These are phyloP conservation scores for Lepidurus couesii DNA, from an alignment of 1,140 invertebrate species.

Conservation along the genomic window DNA sequence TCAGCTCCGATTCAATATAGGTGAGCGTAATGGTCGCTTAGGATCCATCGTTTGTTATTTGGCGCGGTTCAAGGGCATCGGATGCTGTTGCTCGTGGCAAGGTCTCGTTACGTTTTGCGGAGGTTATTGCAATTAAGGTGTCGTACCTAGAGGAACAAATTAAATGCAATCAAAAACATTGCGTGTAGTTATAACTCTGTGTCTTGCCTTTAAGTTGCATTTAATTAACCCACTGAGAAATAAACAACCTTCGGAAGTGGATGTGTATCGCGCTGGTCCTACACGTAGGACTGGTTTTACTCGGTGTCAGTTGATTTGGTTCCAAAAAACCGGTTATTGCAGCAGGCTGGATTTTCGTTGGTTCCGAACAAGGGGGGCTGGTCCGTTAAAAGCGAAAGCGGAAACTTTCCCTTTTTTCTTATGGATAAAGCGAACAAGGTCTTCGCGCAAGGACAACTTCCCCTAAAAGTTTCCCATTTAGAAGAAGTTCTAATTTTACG, in stretches of 20 bases:
- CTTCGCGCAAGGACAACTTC: neutral
- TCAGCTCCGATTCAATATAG: neutral
- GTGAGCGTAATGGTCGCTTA: neutral
- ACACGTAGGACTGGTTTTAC: neutral
- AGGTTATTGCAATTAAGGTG: too few species aligned
- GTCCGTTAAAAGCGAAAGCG: neutral
- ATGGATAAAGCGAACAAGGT: conserved; percentile 4
- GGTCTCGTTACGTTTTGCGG: neutral
- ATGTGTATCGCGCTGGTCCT: neutral
- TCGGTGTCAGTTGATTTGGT: neutral
- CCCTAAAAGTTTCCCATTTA: neutral
- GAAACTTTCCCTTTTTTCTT: conserved; percentile 12
- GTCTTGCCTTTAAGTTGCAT: neutral
- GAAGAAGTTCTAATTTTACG: too few species aligned
- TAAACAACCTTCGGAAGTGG: neutral
- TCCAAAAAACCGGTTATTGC: neutral
- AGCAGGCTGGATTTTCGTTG: too few species aligned
- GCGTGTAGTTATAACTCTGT: neutral
- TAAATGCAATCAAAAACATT: too few species aligned
- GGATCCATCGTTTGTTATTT: neutral
- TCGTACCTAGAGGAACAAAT: too few species aligned
- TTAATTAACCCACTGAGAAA: neutral
- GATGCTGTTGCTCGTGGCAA: conserved; percentile 11
- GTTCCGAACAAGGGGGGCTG: too few species aligned
- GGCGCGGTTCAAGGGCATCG: neutral